Base-by-base conservation (phyloP, 2,797 vertebrate species). In the Diceros bicornis region DNA sequence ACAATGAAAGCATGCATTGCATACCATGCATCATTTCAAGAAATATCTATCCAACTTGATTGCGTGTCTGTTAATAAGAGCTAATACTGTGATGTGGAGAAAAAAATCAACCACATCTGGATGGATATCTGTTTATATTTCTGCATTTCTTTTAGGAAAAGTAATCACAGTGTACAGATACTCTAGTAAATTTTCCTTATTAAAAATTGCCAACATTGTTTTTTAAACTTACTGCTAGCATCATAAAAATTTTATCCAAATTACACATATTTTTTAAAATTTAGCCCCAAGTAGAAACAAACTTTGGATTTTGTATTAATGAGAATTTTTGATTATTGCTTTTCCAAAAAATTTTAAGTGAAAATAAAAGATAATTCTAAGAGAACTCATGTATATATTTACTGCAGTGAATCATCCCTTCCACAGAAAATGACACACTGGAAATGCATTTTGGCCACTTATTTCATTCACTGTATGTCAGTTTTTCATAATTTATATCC, bases 1-100 rank as follows among this genome's bases (percentile, higher is more conserved):
- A 98, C 96, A 98, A 98, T 95, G 97, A 97, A 97, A 98, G 96
- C 98, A 98, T 98, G 98, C 92, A 98, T 96, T 97, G 96, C 98
- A 92, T 95, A 97, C 82, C 95, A 96, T 50, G 94, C 61, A 98
- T 95, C 96, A 98, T 98, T 98, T 98, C 98, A 98, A 98, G 96
- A 98, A 98, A 97, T 97, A 98, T 98, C 98, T 96, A 95, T 96
- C 98, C 97, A 98, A 71, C 97, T 95, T 97, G 62, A 77, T 75
- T 94, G 57, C 90, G 61, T 97, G 95, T 34, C 83, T 97, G 89
- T 84, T 95, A 96, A 94, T 93, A 92, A 96, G 23, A 62, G 89
- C 74, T 97, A 97, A 74, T 93, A 95, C 97, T 1, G 27, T 0
- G 1, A 77, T 47, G 86, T 77, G 55, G 82, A 75, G 47, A 57